Conservation (phyloP, 2,797 vertebrate genomes). For the Spea hammondii region DNA sequence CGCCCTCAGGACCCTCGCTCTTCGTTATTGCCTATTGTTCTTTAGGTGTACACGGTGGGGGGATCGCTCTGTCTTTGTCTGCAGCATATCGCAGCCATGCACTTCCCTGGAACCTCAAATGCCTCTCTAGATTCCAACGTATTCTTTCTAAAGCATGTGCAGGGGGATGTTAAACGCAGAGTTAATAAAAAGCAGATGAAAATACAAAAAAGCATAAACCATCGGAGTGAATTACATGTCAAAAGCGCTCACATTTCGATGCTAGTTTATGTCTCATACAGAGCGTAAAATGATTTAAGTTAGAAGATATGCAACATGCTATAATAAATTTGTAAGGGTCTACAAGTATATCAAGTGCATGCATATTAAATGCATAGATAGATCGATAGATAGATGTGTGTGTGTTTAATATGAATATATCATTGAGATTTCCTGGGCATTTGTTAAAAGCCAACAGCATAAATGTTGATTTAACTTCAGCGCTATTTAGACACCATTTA, state of each 20-base stretch:
- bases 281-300: background rate
- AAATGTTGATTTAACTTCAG: slow-evolving; percentile 35
- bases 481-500: slow-evolving; percentile 33
- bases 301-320: slow-evolving; percentile 14
- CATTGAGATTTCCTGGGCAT: background rate
- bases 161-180: slow-evolving; percentile 50
- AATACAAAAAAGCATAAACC: slow-evolving; percentile 9
- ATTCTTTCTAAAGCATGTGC: slow-evolving; percentile 33
- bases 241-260: slow-evolving; percentile 20
- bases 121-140: slow-evolving; percentile 42
- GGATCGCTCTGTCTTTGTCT: slow-evolving; percentile 63
- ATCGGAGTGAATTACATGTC: slow-evolving; percentile 29
- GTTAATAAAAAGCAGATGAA: slow-evolving; percentile 57
- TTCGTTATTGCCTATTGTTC: slow-evolving; percentile 55
- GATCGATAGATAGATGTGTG: background rate
- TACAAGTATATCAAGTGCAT: background rate
- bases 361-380: background rate
- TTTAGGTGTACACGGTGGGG: slow-evolving; percentile 53
- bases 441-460: slow-evolving; percentile 25
- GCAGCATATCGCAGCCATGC: slow-evolving; percentile 36
- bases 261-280: slow-evolving; percentile 3
- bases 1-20: background rate
- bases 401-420: background rate
- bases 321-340: background rate
- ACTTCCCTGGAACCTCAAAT: slow-evolving; percentile 53